A percentile compares a stretch with the other conserved stretches of the same genome.
Conservation (phyloP, 2,797 vertebrate genomes). For the Leptatherina wallacei region DNA sequence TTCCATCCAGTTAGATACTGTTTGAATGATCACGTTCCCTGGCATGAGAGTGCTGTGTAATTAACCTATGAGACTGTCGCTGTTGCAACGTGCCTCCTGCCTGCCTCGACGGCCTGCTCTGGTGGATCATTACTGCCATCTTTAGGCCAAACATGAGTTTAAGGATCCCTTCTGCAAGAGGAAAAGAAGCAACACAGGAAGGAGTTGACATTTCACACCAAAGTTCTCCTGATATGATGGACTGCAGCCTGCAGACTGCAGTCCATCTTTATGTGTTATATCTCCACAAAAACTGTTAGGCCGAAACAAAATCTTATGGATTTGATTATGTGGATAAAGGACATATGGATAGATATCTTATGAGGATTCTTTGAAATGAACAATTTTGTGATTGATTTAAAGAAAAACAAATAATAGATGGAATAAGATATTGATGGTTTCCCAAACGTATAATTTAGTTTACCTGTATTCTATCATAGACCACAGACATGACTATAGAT, state of each 20-base stretch:
- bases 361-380: not conserved
- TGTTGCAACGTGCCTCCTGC: slow-evolving; percentile 73
- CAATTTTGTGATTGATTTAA: no score
- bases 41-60: slow-evolving; percentile 81
- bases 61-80: slow-evolving; percentile 79
- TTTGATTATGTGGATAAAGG: not conserved
- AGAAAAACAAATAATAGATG: not conserved
- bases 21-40: slow-evolving; percentile 83
- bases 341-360: not conserved
- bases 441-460: not conserved
- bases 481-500: not conserved
- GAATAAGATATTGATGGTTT: not conserved
- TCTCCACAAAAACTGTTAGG: not conserved
- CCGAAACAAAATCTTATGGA: not conserved
- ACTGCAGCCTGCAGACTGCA: not conserved
- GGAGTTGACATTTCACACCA: slow-evolving; percentile 6
- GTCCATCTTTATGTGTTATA: not conserved
- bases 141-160: slow-evolving; percentile 39
- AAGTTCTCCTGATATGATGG: slow-evolving; percentile 7
- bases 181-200: slow-evolving; percentile 9
- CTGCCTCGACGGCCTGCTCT: slow-evolving; percentile 25
- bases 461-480: not conserved
- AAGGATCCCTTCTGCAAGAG: not conserved
- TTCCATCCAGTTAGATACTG: slow-evolving; percentile 65
- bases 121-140: slow-evolving; percentile 79